A percentile compares a stretch with the other conserved stretches of the same genome.
Conservation (phyloP, 2,888 invertebrate species). For the Xanthia togata region DNA sequence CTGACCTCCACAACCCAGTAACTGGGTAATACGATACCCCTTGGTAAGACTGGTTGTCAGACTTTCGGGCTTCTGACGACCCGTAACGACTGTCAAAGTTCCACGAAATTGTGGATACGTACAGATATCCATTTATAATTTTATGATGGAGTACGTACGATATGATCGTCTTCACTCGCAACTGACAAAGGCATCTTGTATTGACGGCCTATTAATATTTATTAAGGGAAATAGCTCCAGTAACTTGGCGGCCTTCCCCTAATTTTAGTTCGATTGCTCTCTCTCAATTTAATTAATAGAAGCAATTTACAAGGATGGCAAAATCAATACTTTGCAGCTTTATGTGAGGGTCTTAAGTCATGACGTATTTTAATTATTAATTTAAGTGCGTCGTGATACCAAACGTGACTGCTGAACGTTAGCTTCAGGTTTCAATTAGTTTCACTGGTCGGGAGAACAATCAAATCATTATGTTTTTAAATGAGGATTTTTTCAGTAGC, state of each 20-base stretch:
- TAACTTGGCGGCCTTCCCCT: constrained; percentile 71
- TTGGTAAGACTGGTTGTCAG: too few species aligned
- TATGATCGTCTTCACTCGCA: constrained; percentile 48
- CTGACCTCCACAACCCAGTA: too few species aligned
- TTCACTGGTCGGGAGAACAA: neutral
- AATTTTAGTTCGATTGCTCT: constrained; percentile 76
- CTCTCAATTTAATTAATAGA: constrained; percentile 67
- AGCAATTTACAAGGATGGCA: constrained; percentile 62
- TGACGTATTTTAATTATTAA: constrained; percentile 41
- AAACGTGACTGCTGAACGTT: neutral
- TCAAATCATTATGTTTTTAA: neutral
- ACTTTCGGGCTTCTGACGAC: too few species aligned
- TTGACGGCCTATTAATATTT: constrained; percentile 81
- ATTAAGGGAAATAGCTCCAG: constrained; percentile 77
- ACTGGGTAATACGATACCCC: too few species aligned
- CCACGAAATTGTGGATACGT: too few species aligned
- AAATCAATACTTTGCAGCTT: constrained; percentile 64
- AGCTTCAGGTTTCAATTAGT: neutral
- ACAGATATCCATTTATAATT: constrained; percentile 50
- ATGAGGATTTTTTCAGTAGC: neutral
- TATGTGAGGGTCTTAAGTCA: constrained; percentile 20
- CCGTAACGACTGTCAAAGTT: too few species aligned
- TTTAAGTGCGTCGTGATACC: neutral
- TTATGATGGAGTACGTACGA: constrained; percentile 37
- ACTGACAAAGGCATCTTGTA: constrained; percentile 74